Percentiles rank a stretch among this genome's conserved stretches.
Conservation (phyloP, 1,140 invertebrate genomes). For the Macrostomum lignano region DNA sequence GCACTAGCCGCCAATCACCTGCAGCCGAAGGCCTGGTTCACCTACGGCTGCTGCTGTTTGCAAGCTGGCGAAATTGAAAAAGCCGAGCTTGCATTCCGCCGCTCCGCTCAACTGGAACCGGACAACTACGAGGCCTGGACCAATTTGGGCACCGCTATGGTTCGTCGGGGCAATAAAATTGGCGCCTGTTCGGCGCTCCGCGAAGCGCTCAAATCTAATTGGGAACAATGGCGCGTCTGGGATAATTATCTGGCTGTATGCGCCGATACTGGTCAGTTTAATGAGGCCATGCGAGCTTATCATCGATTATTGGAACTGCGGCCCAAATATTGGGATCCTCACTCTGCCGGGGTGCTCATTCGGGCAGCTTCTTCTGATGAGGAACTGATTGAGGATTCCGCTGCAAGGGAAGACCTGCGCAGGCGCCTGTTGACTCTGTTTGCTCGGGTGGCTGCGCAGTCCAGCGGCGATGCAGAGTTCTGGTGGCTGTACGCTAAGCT, state of each 20-base stretch:
- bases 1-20: background rate
- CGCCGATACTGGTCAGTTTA: background rate
- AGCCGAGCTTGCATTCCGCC: constrained; percentile 1
- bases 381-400: too few species aligned
- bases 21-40: constrained; percentile 4
- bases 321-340: background rate
- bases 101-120: background rate
- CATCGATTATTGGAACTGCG: constrained; percentile 1
- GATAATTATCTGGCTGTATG: constrained; percentile 2
- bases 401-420: too few species aligned
- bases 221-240: constrained; percentile 1
- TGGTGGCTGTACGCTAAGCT: too few species aligned
- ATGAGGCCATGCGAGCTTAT: constrained; percentile 2
- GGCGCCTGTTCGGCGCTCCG: background rate
- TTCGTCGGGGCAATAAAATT: background rate
- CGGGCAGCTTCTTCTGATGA: too few species aligned
- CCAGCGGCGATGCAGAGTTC: too few species aligned
- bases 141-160: constrained; percentile 1
- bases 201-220: constrained; percentile 4
- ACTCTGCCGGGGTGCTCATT: too few species aligned
- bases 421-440: too few species aligned
- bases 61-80: background rate
- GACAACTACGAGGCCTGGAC: constrained; percentile 6
- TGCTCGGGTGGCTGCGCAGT: too few species aligned
- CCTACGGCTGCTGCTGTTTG: constrained; percentile 5